Conservation (phyloP, 64 coral and sea anemone genomes). For the Catalaphyllia jardinei region DNA sequence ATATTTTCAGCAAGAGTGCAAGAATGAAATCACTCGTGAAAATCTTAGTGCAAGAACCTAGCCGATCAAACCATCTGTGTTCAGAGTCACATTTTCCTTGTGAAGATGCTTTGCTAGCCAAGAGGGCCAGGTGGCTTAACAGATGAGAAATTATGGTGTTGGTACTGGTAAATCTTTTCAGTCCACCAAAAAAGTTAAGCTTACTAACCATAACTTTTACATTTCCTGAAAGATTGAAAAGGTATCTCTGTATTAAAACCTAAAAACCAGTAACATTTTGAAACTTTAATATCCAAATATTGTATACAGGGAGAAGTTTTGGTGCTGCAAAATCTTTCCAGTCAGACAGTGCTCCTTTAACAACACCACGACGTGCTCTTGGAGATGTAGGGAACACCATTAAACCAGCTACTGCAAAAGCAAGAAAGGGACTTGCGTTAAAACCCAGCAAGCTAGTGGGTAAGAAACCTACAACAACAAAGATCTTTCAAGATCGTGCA, state of each 20-base stretch:
- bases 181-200: too few species aligned
- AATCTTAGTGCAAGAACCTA: too few species aligned
- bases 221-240: too few species aligned
- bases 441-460: constrained; percentile 50
- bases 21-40: too few species aligned
- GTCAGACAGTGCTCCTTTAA: constrained; percentile 49
- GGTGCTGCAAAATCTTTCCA: constrained; percentile 58
- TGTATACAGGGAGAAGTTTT: constrained; percentile 63
- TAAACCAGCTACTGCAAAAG: not conserved
- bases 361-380: constrained; percentile 77
- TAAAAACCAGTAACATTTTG: not conserved
- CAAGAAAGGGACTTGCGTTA: constrained; percentile 30
- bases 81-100: too few species aligned
- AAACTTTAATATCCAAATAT: not conserved
- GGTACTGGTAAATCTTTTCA: too few species aligned
- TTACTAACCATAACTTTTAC: too few species aligned
- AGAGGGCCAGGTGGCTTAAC: too few species aligned
- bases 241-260: not conserved
- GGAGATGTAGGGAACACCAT: constrained; percentile 84
- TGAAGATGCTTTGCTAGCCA: too few species aligned
- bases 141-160: too few species aligned
- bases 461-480: constrained; percentile 61
- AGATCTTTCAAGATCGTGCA: constrained; percentile 20
- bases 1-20: too few species aligned
- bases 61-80: too few species aligned